Base-by-base conservation (phyloP, 2,113 vertebrate species). In the Herpetotheres cachinnans region DNA sequence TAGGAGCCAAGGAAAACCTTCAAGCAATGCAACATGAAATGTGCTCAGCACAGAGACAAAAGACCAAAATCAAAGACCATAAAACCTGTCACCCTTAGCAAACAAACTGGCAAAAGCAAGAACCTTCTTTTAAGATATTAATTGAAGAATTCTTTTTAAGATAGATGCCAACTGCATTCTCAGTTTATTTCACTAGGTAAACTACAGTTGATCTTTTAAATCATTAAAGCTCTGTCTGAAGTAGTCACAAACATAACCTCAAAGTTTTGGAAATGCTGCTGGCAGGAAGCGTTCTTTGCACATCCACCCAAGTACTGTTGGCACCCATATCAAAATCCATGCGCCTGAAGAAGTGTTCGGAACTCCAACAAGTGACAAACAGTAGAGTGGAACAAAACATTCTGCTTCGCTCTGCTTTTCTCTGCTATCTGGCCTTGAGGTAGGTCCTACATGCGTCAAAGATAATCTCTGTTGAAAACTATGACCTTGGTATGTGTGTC, bases 261-360 rank as follows among this genome's bases (percentile, higher is more conserved):
- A 1, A 74, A 2, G 2, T 67, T 87, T 49, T 79, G 32, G 16
- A 92, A 77, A 63, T 0, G 0, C 21, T 69, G 66, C 52, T 4
- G 7, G 40, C 55, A 82, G 26, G 20, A 72, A 82, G n/a, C 50
- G 24, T 61, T 74, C 61, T 71, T n/a, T 15, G 17, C 50, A 54
- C 13, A 25, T 14, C 34, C 20, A 54, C 27, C 8, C 32, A 46
- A 50, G 67, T 66, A 59, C 11, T 32, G 30, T 4, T 80, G 46
- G 25, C 49, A 40, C 9, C 22, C 54, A n/a, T 59, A 69, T 65
- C 54, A 70, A 82, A 92, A 61, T 46, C 38, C 50, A 82, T 1
- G 0, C 44, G 70, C 44, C 49, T 24, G 22, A 59, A 65, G 87
- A 36, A 78, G 55, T 3, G 0, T 20, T 0, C 0, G 61, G 55